phyloP scores from a whole-genome alignment of 2,888 invertebrate species.

The Zhengitettix transpicula region DNA sequence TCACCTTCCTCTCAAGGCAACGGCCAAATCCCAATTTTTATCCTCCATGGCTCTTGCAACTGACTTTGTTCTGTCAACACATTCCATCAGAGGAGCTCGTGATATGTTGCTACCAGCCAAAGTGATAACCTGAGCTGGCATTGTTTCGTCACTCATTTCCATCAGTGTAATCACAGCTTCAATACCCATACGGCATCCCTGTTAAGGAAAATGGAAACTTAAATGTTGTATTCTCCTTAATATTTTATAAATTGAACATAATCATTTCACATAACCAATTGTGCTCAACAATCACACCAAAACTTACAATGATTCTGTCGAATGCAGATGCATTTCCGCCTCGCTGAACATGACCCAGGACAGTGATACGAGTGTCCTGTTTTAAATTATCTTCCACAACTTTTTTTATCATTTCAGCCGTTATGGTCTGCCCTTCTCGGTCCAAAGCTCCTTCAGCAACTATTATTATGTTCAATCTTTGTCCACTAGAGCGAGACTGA shows the following conservation, averaged over 20 bases:
- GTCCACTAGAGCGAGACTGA: slow-evolving; percentile 54
- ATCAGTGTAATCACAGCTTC: slow-evolving; percentile 96
- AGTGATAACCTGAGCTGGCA: slow-evolving; percentile 77
- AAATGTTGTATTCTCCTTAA: not conserved
- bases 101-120: slow-evolving; percentile 96
- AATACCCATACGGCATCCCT: slow-evolving; percentile 98
- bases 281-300: not conserved
- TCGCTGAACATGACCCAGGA: slow-evolving; percentile 95
- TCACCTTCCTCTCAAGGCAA: slow-evolving; percentile 82
- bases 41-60: slow-evolving; percentile 89
- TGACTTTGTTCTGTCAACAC: slow-evolving; percentile 86
- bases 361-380: slow-evolving; percentile 94
- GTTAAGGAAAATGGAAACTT: slow-evolving; percentile 10
- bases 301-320: slow-evolving; percentile 79
- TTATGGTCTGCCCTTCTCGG: slow-evolving; percentile 80
- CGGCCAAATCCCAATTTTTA: slow-evolving; percentile 86
- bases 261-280: not conserved
- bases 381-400: slow-evolving; percentile 80
- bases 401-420: slow-evolving; percentile 78
- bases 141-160: slow-evolving; percentile 74
- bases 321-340: slow-evolving; percentile 98
- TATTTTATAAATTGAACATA: not conserved
- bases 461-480: slow-evolving; percentile 93
- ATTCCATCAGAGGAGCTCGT: slow-evolving; percentile 90
- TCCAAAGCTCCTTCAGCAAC: slow-evolving; percentile 98